Conservation (phyloP, 2,797 vertebrate genomes). For the Delichon dasypus region DNA sequence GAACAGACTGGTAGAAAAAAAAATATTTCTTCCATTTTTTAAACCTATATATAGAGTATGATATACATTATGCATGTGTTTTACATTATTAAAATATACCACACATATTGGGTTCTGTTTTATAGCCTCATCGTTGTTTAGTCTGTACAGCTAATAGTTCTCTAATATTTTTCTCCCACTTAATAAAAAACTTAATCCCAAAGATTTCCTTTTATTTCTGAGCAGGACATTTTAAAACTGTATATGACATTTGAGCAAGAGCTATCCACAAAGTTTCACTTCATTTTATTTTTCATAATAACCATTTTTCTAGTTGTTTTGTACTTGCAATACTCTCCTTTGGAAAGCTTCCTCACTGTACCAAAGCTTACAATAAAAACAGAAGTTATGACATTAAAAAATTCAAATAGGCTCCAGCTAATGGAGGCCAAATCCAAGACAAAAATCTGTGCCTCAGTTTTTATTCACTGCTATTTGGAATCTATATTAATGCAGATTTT, state of each 20-base stretch:
- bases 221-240: background rate
- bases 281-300: background rate
- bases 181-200: slow-evolving; percentile 44
- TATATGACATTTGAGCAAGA: background rate
- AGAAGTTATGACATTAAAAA: slow-evolving; percentile 9
- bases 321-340: background rate
- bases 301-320: background rate
- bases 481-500: background rate
- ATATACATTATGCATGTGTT: slow-evolving; percentile 21
- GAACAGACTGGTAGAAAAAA: background rate
- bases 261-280: background rate
- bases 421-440: background rate
- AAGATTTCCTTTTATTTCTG: slow-evolving; percentile 39
- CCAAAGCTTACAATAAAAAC: slow-evolving; percentile 4
- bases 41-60: background rate
- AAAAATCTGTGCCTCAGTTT: background rate
- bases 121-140: slow-evolving; percentile 38
- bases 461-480: slow-evolving; percentile 11
- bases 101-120: slow-evolving; percentile 40
- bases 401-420: background rate
- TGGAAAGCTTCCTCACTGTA: slow-evolving; percentile 5
- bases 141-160: slow-evolving; percentile 35
- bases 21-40: background rate
- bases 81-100: slow-evolving; percentile 47
- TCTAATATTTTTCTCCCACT: slow-evolving; percentile 35